Evolutionary conservation across 2,113 vertebrate species (phyloP), one percentile per base, ranked within the genome.

Genomic region (Phylloscopus whistleri): DNA sequence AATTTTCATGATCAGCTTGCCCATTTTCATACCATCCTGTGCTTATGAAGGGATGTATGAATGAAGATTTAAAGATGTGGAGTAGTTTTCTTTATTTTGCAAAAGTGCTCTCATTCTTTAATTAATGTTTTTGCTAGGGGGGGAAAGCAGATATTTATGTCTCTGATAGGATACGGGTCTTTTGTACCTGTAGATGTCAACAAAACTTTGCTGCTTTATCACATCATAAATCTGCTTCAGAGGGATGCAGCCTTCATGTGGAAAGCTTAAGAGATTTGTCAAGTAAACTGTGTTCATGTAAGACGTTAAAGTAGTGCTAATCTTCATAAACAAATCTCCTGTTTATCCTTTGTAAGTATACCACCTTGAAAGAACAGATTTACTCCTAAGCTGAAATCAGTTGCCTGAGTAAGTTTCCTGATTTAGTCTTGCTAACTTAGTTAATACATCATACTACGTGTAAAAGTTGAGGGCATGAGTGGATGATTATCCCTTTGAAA

Each of bases 71-170:
- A 10, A 70, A 37, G 19, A 35, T 37, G 8, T 18, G 44, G 23
- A 19, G 49, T 66, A 53, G 9, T 77, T 72, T 63, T 51, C 23
- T n/a, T 46, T 11, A 7, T 74, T 77, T 48, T 84, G 33, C 7
- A 48, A 26, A 28, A 56, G 33, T 33, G 14, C 2, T 68, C 4
- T 41, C 33, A 3, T 67, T 51, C 14, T 74, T 46, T 41, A 53
- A 24, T 37, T 30, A 51, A 17, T 48, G 4, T 5, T 70, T 81
- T 53, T 31, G 2, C 5, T 58, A n/a, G 20, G 7, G 5, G 13
- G 26, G 12, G 0, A 3, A 13, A 37, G 21, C 26, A 21, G 3
- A 13, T 26, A 7, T 13, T 52, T 41, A 0, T 75, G 18, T 75
- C 75, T 75, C 35, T 55, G 28, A 5, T 30, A 31, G 9, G 30